Conservation (phyloP, 2,888 invertebrate species). For the Sipunculus nudus region DNA sequence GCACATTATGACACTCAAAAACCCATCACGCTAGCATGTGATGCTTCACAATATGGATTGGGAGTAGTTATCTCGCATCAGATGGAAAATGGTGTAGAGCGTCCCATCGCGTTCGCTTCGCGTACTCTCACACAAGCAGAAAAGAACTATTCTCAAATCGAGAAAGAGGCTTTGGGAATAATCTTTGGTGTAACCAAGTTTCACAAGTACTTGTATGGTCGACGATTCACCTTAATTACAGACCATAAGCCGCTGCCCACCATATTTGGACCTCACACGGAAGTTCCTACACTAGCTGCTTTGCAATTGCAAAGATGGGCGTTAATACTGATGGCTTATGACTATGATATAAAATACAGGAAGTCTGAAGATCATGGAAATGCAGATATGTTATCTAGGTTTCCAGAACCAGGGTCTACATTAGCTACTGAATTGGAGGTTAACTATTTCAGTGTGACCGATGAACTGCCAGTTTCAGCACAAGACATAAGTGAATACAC, state of each 20-base stretch:
- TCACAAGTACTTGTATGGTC: conserved; percentile 61
- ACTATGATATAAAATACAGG: conserved; percentile 50
- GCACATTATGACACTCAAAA: conserved; percentile 49
- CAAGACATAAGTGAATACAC: background rate
- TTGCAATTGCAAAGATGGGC: conserved; percentile 46
- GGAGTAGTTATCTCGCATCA: conserved; percentile 47
- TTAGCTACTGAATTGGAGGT: background rate
- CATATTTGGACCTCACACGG: conserved; percentile 52
- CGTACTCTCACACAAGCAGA: conserved; percentile 63
- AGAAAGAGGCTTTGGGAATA: conserved; percentile 61
- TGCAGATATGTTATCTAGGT: conserved; percentile 51
- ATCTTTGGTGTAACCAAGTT: conserved; percentile 64
- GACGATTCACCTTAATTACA: conserved; percentile 62
- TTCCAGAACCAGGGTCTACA: conserved; percentile 6
- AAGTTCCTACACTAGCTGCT: conserved; percentile 40
- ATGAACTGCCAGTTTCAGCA: background rate
- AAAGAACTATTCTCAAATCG: conserved; percentile 56
- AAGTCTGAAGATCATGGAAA: conserved; percentile 46
- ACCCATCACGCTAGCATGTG: conserved; percentile 54
- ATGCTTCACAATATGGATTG: conserved; percentile 58
- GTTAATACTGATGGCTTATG: conserved; percentile 50
- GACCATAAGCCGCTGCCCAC: conserved; percentile 63
- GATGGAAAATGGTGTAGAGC: conserved; percentile 57
- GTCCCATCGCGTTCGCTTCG: conserved; percentile 65
- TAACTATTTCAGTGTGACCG: background rate